Percentiles rank a stretch among this genome's conserved stretches.
phyloP scores from a whole-genome alignment of 2,113 vertebrate species.

The Laticauda laticaudata region DNA sequence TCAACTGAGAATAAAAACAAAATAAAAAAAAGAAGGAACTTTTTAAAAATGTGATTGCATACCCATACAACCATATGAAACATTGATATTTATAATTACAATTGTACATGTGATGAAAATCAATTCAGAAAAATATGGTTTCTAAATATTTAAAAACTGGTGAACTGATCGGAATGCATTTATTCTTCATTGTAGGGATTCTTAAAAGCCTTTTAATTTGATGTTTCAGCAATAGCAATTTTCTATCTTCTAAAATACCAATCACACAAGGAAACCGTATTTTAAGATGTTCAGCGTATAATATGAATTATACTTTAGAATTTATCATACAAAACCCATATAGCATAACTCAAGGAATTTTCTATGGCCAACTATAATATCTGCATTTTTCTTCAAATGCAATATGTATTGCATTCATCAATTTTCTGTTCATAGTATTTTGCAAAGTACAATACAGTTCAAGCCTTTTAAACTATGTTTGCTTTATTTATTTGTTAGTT shows the following conservation, averaged over 20 bases:
- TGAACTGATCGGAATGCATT: background rate
- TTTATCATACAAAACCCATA: conserved; percentile 11
- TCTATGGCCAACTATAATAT: background rate
- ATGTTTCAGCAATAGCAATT: background rate
- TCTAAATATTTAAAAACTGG: background rate
- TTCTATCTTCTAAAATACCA: background rate
- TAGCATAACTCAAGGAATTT: conserved; percentile 27
- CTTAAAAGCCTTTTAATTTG: background rate
- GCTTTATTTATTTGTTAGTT: background rate
- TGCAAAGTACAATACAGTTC: background rate
- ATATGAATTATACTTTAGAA: conserved; percentile 7
- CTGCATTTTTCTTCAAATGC: background rate
- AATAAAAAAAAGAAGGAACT: background rate
- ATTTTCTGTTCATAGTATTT: conserved; percentile 1
- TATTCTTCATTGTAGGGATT: background rate
- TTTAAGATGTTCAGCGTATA: background rate
- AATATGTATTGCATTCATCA: conserved; percentile 6
- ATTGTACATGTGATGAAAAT: background rate
- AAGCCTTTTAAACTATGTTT: background rate
- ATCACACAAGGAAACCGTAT: background rate
- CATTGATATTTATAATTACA: background rate
- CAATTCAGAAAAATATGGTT: background rate
- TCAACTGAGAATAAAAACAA: background rate
- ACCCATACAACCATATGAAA: background rate
- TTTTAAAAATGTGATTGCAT: background rate